phyloP scores from a whole-genome alignment of 2,797 vertebrate genomes.

The Sardinella longiceps region DNA sequence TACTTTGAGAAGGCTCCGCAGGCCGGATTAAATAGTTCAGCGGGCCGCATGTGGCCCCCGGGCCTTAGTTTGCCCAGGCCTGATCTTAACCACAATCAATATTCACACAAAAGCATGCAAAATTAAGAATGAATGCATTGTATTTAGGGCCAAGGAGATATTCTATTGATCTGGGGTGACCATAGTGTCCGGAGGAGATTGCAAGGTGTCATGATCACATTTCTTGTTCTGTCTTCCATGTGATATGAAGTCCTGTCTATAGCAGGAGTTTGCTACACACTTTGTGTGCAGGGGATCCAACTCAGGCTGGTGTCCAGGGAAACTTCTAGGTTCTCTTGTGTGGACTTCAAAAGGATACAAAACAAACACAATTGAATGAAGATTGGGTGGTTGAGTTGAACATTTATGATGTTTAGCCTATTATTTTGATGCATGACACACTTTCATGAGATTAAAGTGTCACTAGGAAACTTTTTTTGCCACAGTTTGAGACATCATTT shows the following conservation, averaged over 20 bases:
- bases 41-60: too few relatives aligned
- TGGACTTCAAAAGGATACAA: not conserved
- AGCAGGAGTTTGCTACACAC: slow-evolving; percentile 47
- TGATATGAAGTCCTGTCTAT: slow-evolving; percentile 50
- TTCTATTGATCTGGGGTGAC: not conserved
- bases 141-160: not conserved
- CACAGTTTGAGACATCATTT: too few relatives aligned
- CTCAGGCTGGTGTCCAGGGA: slow-evolving; percentile 56
- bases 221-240: not conserved
- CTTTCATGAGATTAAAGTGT: too few relatives aligned
- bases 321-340: slow-evolving; percentile 48
- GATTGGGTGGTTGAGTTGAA: not conserved
- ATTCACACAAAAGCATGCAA: not conserved
- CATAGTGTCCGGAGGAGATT: not conserved
- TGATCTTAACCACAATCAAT: too few relatives aligned
- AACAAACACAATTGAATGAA: not conserved
- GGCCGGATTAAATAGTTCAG: too few relatives aligned
- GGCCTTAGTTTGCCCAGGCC: too few relatives aligned
- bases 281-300: slow-evolving; percentile 46
- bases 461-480: too few relatives aligned
- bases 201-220: not conserved
- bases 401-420: not conserved
- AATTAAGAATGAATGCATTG: not conserved
- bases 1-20: too few relatives aligned
- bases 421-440: too few relatives aligned